Conservation (phyloP, 2,113 vertebrate genomes). For the Dromas ardeola region DNA sequence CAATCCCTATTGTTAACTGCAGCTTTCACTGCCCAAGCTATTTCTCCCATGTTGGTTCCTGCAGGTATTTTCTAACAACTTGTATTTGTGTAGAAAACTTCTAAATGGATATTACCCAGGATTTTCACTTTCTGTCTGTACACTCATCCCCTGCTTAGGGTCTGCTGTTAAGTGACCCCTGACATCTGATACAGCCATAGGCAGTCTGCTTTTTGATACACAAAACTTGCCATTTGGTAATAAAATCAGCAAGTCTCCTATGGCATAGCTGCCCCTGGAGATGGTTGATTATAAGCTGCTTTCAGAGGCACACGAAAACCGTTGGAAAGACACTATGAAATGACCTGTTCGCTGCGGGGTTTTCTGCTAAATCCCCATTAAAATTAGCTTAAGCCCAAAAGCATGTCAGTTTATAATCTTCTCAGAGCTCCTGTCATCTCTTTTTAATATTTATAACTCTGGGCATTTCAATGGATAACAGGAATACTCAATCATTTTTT, state of each 20-base stretch:
- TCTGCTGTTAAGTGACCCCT: background rate
- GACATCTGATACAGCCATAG: background rate
- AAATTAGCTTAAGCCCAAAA: background rate
- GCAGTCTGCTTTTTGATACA: background rate
- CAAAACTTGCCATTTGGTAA: background rate
- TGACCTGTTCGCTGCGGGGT: background rate
- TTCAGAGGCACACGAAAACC: background rate
- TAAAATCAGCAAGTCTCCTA: background rate
- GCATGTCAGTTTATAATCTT: background rate
- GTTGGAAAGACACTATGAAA: background rate
- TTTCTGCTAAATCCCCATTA: background rate
- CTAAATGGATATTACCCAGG: background rate
- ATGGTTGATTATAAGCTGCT: background rate
- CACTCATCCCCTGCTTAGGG: background rate
- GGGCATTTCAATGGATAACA: background rate
- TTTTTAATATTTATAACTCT: slow-evolving; percentile 15
- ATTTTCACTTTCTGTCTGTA: background rate
- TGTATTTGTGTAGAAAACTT: background rate
- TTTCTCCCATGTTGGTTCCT: background rate
- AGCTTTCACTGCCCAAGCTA: background rate
- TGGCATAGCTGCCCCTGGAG: background rate
- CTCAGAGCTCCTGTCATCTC: background rate
- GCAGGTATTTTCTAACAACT: background rate
- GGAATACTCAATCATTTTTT: background rate
- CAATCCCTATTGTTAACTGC: background rate